Evolutionary conservation across 2,888 invertebrate genomes (phyloP).

Genomic region (Nymphalis polychloros): DNA sequence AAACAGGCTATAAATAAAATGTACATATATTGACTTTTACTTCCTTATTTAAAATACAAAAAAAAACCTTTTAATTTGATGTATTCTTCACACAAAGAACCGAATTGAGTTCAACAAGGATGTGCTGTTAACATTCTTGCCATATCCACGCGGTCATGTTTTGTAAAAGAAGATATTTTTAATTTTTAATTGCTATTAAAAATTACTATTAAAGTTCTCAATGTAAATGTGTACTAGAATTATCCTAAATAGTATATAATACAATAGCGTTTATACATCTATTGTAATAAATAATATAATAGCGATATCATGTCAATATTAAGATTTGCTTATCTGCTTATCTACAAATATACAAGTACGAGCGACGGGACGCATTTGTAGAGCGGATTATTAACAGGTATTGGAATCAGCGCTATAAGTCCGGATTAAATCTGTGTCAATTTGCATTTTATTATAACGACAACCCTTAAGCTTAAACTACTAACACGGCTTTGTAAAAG

Average conservation of each 20-base stretch:
- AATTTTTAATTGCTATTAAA: no score
- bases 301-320: not conserved
- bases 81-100: no score
- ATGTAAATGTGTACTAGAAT: not conserved
- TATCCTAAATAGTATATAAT: not conserved
- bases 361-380: conserved; percentile 43
- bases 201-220: no score
- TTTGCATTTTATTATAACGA: conserved; percentile 78
- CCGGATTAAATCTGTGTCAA: conserved; percentile 76
- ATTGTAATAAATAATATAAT: not conserved
- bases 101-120: no score
- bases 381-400: conserved; percentile 72
- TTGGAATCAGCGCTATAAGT: conserved; percentile 69
- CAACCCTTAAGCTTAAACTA: conserved; percentile 66
- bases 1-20: no score
- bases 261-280: no score
- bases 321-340: conserved; percentile 13
- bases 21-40: no score
- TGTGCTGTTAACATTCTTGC: no score
- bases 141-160: no score
- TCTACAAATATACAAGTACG: conserved; percentile 9
- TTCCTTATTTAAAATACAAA: no score
- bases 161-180: no score
- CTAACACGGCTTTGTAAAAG: conserved; percentile 64
- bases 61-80: no score